A percentile compares a stretch with the other conserved stretches of the same genome.
Conservation (phyloP, 2,888 invertebrate species). For the Alentia gelatinosa region DNA sequence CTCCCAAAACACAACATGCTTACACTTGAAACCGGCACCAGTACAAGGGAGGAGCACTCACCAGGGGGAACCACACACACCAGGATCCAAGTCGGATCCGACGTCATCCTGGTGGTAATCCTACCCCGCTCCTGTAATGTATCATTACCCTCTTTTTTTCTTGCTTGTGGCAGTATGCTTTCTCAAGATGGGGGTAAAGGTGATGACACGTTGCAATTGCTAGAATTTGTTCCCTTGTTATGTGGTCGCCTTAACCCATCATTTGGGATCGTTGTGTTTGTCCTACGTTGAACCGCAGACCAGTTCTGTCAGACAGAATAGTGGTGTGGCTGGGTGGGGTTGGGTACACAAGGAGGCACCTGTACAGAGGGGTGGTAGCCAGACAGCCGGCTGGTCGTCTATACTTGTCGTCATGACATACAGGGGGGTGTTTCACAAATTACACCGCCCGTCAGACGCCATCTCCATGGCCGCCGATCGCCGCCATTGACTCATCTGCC, state of each 20-base stretch:
- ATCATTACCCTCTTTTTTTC: background rate
- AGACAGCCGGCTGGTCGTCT: background rate
- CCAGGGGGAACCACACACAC: too few relatives aligned
- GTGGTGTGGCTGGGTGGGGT: background rate
- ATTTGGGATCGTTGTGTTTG: background rate
- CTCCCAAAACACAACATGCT: background rate
- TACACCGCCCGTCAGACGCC: background rate
- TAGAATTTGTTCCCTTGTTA: background rate
- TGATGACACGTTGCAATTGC: background rate
- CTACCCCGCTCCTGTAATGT: too few relatives aligned
- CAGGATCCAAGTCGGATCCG: too few relatives aligned
- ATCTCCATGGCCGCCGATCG: background rate
- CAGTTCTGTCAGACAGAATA: background rate
- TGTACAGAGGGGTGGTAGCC: background rate
- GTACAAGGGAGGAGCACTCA: too few relatives aligned
- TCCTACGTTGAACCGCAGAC: background rate
- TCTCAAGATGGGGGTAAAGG: too few relatives aligned
- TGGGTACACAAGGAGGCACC: conserved; percentile 7
- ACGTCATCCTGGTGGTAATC: too few relatives aligned
- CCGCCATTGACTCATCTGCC: conserved; percentile 39
- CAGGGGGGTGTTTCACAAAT: background rate
- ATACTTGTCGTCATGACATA: background rate
- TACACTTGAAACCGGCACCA: background rate
- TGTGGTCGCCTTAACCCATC: background rate
- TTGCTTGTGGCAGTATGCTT: background rate